A percentile compares a stretch with the other conserved stretches of the same genome.
phyloP scores from a whole-genome alignment of 2,888 invertebrate genomes.

The Acleris literana region DNA sequence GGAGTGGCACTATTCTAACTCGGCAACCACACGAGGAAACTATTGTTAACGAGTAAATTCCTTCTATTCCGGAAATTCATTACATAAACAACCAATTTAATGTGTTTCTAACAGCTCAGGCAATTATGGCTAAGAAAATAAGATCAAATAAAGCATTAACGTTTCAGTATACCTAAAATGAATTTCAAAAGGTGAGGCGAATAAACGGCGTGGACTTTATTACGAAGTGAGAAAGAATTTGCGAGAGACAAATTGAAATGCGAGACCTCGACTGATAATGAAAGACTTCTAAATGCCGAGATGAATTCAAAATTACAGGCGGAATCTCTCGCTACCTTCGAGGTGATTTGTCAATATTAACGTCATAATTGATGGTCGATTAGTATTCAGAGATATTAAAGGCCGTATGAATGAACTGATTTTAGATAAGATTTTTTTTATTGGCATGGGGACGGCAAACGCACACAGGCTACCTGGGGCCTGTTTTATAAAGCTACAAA shows the following conservation, averaged over 20 bases:
- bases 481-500: no score
- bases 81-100: no score
- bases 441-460: no score
- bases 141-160: conserved; percentile 13
- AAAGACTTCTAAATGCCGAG: conserved; percentile 28
- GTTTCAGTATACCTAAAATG: conserved; percentile 4
- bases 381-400: not conserved
- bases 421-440: no score
- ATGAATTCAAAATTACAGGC: conserved; percentile 31
- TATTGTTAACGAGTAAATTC: not conserved
- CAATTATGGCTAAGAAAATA: conserved; percentile 26
- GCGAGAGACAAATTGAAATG: conserved; percentile 43
- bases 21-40: no score
- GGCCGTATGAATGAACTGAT: not conserved
- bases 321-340: conserved; percentile 10
- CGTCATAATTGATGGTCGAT: conserved; percentile 9
- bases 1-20: no score
- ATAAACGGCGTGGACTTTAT: conserved; percentile 27
- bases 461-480: no score
- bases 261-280: conserved; percentile 36
- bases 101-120: not conserved
- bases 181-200: conserved; percentile 17
- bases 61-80: no score
- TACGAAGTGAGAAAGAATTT: conserved; percentile 38
- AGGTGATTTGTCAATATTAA: conserved; percentile 8